Evolutionary conservation across 1,140 invertebrate species (phyloP).

Genomic region (Pteromalus puparum): DNA sequence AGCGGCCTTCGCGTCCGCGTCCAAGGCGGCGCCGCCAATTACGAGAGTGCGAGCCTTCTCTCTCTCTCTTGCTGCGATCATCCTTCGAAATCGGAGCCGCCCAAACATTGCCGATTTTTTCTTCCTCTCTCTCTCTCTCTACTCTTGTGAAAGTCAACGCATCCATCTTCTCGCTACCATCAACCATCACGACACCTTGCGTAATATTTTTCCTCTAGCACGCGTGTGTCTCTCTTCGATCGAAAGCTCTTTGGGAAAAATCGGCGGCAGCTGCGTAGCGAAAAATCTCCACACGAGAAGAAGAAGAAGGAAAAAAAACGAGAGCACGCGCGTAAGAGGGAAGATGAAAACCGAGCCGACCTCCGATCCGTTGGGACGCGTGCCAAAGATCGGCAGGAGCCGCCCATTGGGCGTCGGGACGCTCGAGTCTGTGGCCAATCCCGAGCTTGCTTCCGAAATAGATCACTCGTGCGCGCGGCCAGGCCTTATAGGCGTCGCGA

Average conservation of each 20-base stretch:
- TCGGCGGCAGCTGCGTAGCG: no score
- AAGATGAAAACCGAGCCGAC: conserved; percentile 41
- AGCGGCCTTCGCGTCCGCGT: conserved; percentile 39
- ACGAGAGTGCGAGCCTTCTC: neutral
- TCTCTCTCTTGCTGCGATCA: neutral
- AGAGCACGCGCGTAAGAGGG: neutral
- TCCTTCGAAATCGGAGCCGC: conserved; percentile 21
- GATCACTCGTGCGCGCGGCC: neutral
- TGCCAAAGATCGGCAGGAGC: conserved; percentile 39
- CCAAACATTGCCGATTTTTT: neutral
- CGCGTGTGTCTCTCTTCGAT: neutral
- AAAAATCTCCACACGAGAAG: neutral
- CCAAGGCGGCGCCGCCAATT: conserved; percentile 47
- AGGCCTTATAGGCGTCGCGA: conserved; percentile 17
- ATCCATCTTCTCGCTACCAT: no score
- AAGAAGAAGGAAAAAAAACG: neutral
- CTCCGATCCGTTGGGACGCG: conserved; percentile 1
- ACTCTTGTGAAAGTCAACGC: neutral
- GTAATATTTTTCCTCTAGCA: no score
- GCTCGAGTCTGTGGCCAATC: conserved; percentile 21
- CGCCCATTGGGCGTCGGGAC: conserved; percentile 46
- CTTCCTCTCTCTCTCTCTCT: no score
- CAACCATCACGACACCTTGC: no score
- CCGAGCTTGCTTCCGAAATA: conserved; percentile 25
- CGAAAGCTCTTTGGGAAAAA: neutral